phyloP scores from a whole-genome alignment of 2,113 vertebrate species.

The Odocoileus hemionus region DNA sequence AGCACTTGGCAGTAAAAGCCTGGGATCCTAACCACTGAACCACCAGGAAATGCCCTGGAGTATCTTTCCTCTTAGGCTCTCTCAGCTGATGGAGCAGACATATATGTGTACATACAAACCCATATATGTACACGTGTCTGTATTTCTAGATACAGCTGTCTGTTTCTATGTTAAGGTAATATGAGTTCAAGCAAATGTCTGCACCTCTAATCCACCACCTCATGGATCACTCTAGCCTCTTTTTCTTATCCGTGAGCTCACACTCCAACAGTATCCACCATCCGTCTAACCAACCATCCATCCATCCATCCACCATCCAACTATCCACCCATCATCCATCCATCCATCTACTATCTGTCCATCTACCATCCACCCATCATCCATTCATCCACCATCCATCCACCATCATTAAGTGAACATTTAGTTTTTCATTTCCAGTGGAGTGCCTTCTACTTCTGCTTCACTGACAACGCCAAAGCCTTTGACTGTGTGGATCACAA shows the following conservation, averaged over 20 bases:
- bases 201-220: too few relatives aligned
- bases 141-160: background rate
- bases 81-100: background rate
- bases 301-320: background rate
- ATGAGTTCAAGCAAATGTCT: background rate
- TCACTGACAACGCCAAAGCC: background rate
- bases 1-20: background rate
- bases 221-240: rapidly evolving
- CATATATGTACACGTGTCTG: rapidly evolving
- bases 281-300: background rate
- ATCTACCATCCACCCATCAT: too few relatives aligned
- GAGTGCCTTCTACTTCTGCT: background rate
- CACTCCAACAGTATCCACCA: background rate
- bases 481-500: background rate
- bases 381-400: too few relatives aligned
- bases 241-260: background rate
- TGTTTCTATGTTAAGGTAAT: too few relatives aligned
- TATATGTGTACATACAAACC: background rate
- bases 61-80: background rate
- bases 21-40: background rate
- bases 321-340: background rate
- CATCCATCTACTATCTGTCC: too few relatives aligned
- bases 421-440: background rate
- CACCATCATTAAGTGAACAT: background rate
- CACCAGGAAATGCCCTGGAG: background rate